Evolutionary conservation across 2,113 vertebrate species (phyloP), one percentile per base, ranked within the genome.

Genomic region (Litocranius walleri): DNA sequence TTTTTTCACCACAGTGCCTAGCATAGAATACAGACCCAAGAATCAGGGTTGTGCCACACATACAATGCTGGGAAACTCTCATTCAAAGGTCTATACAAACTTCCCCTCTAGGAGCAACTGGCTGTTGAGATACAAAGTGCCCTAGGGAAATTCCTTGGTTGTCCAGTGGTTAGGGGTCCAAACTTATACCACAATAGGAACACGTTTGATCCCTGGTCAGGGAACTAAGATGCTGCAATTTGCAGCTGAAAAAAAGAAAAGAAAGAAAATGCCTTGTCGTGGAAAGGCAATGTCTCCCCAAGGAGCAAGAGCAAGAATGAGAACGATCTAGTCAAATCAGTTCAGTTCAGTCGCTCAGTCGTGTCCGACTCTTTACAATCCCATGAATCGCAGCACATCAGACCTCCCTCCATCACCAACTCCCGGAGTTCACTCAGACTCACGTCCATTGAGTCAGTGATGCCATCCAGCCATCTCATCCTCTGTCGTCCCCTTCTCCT

Each of bases 31-130:
- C 48, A 17, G 33, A 27, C 33, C 88, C 33, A 64, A 62, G 61
- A 74, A 62, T 83, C 81, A 54, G 71, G n/a, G 33, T 83, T 8
- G 2, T 17, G 48, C n/a, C 71, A 54, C 30, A 74, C 13, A 25
- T 59, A 93, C 23, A 27, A 50, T 10, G 23, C 56, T 84, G 88
- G 56, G 48, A 91, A 94, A 25, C 43, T 64, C 43, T 43, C 57
- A 88, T 50, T 94, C 9, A 78, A 78, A 88, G n/a, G 6, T n/a
- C 62, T 84, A 23, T 84, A 45, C 40, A 59, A 94, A 74, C 25
- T 56, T 83, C 62, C 40, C 87, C 40, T 74, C 27, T 81, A 33
- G 2, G 7, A 87, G 21, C 74, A 87, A 50, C 25, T 54, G 30
- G 45, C 29, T 82, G 12, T 48, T 88, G 36, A 94, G 36, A 54